Evolutionary conservation across 2,888 invertebrate species (phyloP).

Genomic region (Gryllus longicercus): DNA sequence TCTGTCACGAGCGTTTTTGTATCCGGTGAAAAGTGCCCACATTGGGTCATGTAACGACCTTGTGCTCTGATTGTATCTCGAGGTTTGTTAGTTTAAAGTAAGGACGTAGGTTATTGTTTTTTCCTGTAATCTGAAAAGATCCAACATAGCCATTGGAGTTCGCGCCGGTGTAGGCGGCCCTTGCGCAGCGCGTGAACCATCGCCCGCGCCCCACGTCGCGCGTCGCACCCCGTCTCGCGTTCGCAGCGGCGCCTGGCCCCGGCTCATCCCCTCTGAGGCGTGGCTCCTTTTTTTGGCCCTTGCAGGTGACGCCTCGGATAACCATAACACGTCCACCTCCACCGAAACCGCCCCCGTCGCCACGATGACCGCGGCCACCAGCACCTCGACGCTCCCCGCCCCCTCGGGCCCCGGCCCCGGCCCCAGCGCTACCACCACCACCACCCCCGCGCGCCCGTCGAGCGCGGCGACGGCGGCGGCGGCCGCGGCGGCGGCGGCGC

Average conservation of each 20-base stretch:
- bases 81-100: too few relatives aligned
- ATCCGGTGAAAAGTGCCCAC: too few relatives aligned
- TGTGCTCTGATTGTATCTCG: too few relatives aligned
- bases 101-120: too few relatives aligned
- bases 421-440: not conserved
- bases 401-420: not conserved
- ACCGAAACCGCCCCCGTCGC: slow-evolving; percentile 17
- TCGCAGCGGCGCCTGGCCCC: not conserved
- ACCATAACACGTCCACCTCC: not conserved
- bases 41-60: too few relatives aligned
- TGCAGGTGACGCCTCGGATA: slow-evolving; percentile 17
- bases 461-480: not conserved
- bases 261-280: not conserved
- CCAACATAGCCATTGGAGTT: not conserved
- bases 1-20: too few relatives aligned
- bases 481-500: not conserved
- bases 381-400: slow-evolving; percentile 17
- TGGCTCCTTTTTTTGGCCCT: not conserved
- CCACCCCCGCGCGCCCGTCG: not conserved
- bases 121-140: too few relatives aligned
- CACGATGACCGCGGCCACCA: slow-evolving; percentile 1
- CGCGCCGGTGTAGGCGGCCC: not conserved
- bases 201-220: not conserved
- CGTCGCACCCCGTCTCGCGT: too few relatives aligned
- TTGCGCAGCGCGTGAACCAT: not conserved